These are phyloP conservation scores for Blastobasis adustella DNA, from an alignment of 2,888 invertebrate species.

Conservation along the genomic window DNA sequence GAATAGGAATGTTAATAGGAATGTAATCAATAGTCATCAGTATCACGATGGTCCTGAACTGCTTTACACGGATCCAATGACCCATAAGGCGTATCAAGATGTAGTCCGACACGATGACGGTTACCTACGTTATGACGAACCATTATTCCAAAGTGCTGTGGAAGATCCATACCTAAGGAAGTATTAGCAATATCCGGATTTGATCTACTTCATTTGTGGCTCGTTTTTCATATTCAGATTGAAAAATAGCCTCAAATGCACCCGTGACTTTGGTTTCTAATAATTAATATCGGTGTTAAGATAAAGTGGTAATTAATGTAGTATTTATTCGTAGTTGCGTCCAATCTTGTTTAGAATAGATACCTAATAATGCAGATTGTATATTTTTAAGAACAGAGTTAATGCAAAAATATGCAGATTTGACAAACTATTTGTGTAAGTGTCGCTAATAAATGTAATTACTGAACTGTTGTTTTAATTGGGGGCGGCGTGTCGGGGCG, in stretches of 20 bases:
- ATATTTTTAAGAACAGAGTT: neutral
- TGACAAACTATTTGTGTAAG: conserved; percentile 42
- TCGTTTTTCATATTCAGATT: conserved; percentile 26
- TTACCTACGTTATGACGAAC: conserved; percentile 58
- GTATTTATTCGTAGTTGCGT: conserved; percentile 31
- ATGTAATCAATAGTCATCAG: conserved; percentile 63
- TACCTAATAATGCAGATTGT: neutral
- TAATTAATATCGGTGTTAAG: neutral
- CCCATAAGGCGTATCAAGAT: conserved; percentile 52
- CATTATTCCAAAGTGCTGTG: conserved; percentile 54
- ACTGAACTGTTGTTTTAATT: conserved; percentile 54
- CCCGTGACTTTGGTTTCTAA: conserved; percentile 2
- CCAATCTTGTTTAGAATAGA: neutral
- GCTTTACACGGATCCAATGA: conserved; percentile 43
- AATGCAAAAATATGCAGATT: conserved; percentile 21
- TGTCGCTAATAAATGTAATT: conserved; percentile 64
- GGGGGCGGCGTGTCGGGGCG: conserved; percentile 25
- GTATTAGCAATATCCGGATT: conserved; percentile 31
- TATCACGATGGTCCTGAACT: conserved; percentile 48
- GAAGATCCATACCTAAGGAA: conserved; percentile 65
- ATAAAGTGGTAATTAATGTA: conserved; percentile 11
- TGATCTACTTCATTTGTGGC: conserved; percentile 21
- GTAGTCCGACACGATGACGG: conserved; percentile 49
- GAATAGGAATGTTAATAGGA: conserved; percentile 38
- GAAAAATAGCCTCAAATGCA: conserved; percentile 30